phyloP scores from a whole-genome alignment of 1,140 invertebrate species.

The Drosophila gunungcola region DNA sequence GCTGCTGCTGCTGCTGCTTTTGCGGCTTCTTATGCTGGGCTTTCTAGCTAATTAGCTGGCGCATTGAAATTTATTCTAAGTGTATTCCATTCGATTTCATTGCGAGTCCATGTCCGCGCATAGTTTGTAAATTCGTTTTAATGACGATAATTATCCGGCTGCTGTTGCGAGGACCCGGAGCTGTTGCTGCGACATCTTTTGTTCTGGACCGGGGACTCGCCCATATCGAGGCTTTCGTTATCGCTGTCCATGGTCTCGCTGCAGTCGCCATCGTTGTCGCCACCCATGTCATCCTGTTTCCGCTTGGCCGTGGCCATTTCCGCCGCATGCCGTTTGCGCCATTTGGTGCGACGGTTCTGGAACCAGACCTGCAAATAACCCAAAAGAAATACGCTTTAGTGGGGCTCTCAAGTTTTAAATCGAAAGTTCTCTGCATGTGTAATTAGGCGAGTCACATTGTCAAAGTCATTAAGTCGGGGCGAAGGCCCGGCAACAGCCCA shows the following conservation, averaged over 20 bases:
- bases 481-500: slow-evolving; percentile 58
- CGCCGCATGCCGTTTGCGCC: slow-evolving; percentile 99
- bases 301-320: slow-evolving; percentile 99
- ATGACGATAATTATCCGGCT: slow-evolving; percentile 80
- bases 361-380: slow-evolving; percentile 97
- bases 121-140: slow-evolving; percentile 78
- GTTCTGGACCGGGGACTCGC: slow-evolving; percentile 73
- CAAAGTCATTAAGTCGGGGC: slow-evolving; percentile 81
- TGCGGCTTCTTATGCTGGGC: slow-evolving; percentile 22
- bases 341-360: slow-evolving; percentile 99
- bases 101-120: slow-evolving; percentile 31
- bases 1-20: slow-evolving; percentile 15
- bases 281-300: slow-evolving; percentile 95
- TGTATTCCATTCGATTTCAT: slow-evolving; percentile 43
- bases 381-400: slow-evolving; percentile 30
- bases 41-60: slow-evolving; percentile 56
- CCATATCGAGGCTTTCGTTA: slow-evolving; percentile 84
- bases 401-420: slow-evolving; percentile 68
- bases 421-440: slow-evolving; percentile 66
- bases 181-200: slow-evolving; percentile 79
- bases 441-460: slow-evolving; percentile 79
- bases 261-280: slow-evolving; percentile 89
- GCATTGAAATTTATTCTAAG: slow-evolving; percentile 49
- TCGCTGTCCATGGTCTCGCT: slow-evolving; percentile 87
- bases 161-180: slow-evolving; percentile 57